These are phyloP conservation scores for Calliphora vomitoria DNA, from an alignment of 2,888 invertebrate species.

Conservation along the genomic window DNA sequence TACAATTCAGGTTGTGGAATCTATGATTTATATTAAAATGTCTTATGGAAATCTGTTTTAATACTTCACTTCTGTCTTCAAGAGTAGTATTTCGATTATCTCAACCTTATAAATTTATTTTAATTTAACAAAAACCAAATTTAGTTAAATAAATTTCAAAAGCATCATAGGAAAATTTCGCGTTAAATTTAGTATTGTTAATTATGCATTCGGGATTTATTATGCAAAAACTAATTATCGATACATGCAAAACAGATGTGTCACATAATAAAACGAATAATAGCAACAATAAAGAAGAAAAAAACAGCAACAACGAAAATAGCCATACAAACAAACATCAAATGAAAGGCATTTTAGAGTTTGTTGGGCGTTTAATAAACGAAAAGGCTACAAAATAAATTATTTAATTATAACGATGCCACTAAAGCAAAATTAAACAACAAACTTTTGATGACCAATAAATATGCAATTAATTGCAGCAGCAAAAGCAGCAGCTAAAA, in stretches of 20 bases:
- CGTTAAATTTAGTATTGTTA: slow-evolving; percentile 34
- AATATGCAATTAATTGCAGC: slow-evolving; percentile 69
- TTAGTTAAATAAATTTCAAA: background rate
- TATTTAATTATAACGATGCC: slow-evolving; percentile 59
- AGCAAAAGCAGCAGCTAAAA: slow-evolving; percentile 31
- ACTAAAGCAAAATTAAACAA: slow-evolving; percentile 31
- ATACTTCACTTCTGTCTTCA: no score
- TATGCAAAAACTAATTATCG: slow-evolving; percentile 70
- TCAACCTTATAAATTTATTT: no score
- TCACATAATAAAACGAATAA: slow-evolving; percentile 21
- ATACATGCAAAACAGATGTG: slow-evolving; percentile 60
- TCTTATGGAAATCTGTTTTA: no score
- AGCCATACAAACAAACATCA: slow-evolving; percentile 2
- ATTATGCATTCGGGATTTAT: slow-evolving; percentile 63
- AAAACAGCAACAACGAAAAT: background rate
- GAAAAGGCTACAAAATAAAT: slow-evolving; percentile 5
- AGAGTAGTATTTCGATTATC: no score
- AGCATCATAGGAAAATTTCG: background rate
- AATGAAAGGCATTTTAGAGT: background rate
- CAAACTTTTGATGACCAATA: slow-evolving; percentile 55
- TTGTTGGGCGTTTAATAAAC: slow-evolving; percentile 9
- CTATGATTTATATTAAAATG: no score
- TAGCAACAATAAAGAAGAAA: slow-evolving; percentile 4
- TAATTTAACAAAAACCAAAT: no score
- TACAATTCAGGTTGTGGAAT: no score